A percentile compares a stretch with the other conserved stretches of the same genome.
phyloP scores from a whole-genome alignment of 2,113 vertebrate species.

The Melospiza georgiana region DNA sequence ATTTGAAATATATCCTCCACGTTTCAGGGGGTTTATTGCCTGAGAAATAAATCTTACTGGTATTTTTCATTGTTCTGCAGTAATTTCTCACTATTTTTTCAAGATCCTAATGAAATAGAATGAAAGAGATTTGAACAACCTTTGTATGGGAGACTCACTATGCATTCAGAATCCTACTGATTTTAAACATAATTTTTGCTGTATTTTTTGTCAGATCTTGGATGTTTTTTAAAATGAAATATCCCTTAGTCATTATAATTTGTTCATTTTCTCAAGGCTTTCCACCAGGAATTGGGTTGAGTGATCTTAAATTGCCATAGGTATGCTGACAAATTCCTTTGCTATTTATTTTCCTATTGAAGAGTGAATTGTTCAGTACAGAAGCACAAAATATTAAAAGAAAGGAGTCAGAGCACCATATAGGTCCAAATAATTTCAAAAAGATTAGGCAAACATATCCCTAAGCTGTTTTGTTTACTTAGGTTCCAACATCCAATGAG shows the following conservation, averaged over 20 bases:
- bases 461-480: not conserved
- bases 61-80: constrained; percentile 48
- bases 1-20: not conserved
- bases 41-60: constrained; percentile 24
- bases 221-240: not conserved
- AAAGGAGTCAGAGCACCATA: not conserved
- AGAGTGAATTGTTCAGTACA: not conserved
- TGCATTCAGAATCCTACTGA: not conserved
- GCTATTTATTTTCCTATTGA: not conserved
- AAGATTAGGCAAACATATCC: not conserved
- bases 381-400: not conserved
- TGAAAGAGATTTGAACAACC: not conserved
- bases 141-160: constrained; percentile 24
- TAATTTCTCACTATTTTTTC: constrained; percentile 22
- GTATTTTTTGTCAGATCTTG: not conserved
- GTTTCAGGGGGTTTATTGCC: not conserved
- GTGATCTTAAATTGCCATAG: not conserved
- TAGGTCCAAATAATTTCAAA: not conserved
- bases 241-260: not conserved
- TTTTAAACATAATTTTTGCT: constrained; percentile 14
- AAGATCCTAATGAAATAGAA: constrained; percentile 15
- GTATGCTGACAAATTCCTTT: not conserved
- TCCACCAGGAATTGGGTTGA: not conserved
- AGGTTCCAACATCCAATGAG: not conserved
- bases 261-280: not conserved